A percentile compares a stretch with the other conserved stretches of the same genome.
phyloP scores from a whole-genome alignment of 1,140 invertebrate species.

The Leptestheria dahalacensis region DNA sequence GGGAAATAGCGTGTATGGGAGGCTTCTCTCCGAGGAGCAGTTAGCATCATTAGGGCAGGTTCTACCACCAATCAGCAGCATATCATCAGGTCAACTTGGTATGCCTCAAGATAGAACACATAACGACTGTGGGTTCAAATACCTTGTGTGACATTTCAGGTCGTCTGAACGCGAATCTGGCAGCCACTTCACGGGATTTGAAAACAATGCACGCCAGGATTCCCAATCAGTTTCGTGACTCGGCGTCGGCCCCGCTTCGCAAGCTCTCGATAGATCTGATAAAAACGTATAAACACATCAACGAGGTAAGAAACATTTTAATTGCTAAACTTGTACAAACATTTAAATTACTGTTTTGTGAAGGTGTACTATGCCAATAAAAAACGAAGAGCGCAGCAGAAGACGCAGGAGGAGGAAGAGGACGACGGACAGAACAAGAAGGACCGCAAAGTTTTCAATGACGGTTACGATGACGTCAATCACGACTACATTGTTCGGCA shows the following conservation, averaged over 20 bases:
- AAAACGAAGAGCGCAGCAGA: constrained; percentile 82
- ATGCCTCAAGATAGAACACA: not conserved
- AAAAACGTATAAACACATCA: constrained; percentile 99
- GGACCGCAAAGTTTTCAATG: constrained; percentile 87
- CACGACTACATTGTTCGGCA: constrained; percentile 99
- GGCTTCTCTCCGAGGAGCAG: not conserved
- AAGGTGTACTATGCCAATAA: constrained; percentile 98
- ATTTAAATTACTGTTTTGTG: constrained; percentile 23
- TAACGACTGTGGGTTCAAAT: not conserved
- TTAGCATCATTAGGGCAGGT: not conserved
- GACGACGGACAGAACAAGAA: constrained; percentile 75
- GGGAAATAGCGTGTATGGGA: not conserved
- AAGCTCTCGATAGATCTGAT: constrained; percentile 98
- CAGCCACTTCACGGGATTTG: constrained; percentile 7
- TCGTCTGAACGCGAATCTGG: not conserved
- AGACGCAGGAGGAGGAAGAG: constrained; percentile 80
- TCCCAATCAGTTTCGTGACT: constrained; percentile 82
- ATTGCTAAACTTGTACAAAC: not conserved
- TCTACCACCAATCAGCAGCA: not conserved
- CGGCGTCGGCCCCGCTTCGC: constrained; percentile 73
- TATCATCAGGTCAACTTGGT: not conserved
- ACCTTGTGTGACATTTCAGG: not conserved
- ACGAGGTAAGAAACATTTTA: constrained; percentile 62
- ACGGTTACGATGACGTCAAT: constrained; percentile 97
- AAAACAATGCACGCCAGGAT: constrained; percentile 48